Base-by-base conservation (phyloP, 2,797 vertebrate species). In the Muraenolepis orangiensis region DNA sequence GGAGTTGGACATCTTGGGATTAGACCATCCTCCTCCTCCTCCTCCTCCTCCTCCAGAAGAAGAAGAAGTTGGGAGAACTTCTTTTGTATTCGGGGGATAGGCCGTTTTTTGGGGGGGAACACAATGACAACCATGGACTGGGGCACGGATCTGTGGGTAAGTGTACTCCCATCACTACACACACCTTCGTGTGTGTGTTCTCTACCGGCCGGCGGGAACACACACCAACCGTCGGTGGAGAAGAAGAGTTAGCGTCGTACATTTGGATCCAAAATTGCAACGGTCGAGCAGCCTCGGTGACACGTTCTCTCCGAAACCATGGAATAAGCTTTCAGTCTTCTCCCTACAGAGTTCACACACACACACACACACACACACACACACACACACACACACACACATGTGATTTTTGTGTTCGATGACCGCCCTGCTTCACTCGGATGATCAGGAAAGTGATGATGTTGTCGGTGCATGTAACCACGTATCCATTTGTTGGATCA, bases 91-190 rank as follows among this genome's bases (percentile, higher is more conserved):
- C 88, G 72, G 84, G 84, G 83, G 86, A 79, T 76, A 66, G 72
- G 73, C 85, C 78, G 84, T 76, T 86, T 80, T n/a, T n/a, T n/a
- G n/a, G n/a, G n/a, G 83, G 81, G 80, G 85, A 57, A 72, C 84
- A 77, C 82, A 82, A n/a, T n/a, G n/a, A 82, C 77, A 82, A 91
- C 86, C 89, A 95, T 95, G 94, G 93, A 95, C 87, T 95, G 94
- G 94, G 94, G 94, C 80, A 92, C 93, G 1, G 94, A 94, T 78
- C 93, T 94, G 31, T 95, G 94, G 94, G 94, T 95, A 88, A 94
- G 94, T 93, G n/a, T n/a, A n/a, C n/a, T n/a, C n/a, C n/a, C n/a
- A n/a, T n/a, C n/a, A n/a, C n/a, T n/a, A n/a, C n/a, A n/a, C n/a
- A n/a, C n/a, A n/a, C n/a, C n/a, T n/a, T n/a, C n/a, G n/a, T n/a